Evolutionary conservation across 2,113 vertebrate species (phyloP), one percentile per base, ranked within the genome.

Genomic region (Callipepla squamata): DNA sequence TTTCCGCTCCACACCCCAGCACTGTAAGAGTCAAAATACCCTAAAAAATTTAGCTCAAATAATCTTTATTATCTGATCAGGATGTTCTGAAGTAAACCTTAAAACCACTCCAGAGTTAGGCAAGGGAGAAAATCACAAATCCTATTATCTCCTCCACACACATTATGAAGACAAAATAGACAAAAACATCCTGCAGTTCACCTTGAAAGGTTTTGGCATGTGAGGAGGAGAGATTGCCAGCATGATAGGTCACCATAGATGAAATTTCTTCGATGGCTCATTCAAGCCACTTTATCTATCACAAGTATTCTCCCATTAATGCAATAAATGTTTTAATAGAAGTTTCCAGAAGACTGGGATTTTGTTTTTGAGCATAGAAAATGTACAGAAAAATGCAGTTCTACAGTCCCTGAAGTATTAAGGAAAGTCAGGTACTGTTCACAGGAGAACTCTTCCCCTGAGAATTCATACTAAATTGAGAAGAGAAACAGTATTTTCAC

Each of bases 31-130:
- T 86, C 62, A 59, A 79, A 84, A 47, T 72, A 77, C 38, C 79
- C 69, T 85, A 87, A 85, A 75, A 94, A 74, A 70, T 70, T 83
- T 84, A 82, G 66, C n/a, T 88, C 36, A 50, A 90, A 85, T 45
- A 89, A 38, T 89, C 61, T 92, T 92, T 93, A 83, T 38, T 77
- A 80, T 68, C 28, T 77, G 63, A 67, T 82, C 87, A 93, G 23
- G 4, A 3, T 82, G 81, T 91, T 93, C 89, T 94, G 79, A 91
- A 87, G 63, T 91, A 87, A 95, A 96, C 87, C 85, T 91, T 92
- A 25, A 95, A 84, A 34, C 38, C 80, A 85, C 48, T 53, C 18
- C 44, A 81, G 58, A 67, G n/a, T 80, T 87, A 80, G 44, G 40
- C 62, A 90, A 95, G 88, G 91, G 79, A 91, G 63, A 85, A 94